Base-by-base conservation (phyloP, 1,140 invertebrate species). In the Psix sp. region DNA sequence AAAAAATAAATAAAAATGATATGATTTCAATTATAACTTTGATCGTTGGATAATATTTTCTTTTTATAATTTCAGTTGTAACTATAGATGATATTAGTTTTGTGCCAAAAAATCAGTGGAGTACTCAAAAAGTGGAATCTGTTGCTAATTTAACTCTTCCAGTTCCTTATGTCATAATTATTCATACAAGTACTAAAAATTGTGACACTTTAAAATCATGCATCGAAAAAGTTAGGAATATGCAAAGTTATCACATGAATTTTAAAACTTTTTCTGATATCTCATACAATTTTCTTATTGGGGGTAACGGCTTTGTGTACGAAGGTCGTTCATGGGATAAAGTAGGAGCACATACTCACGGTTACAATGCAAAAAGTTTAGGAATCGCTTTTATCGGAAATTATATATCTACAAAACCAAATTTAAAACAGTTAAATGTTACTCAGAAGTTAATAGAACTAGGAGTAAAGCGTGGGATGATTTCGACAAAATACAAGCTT, bases 191-290 rank as follows among this genome's bases (percentile, higher is more conserved):
- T 0, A 77, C 80, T 1, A 65, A 78, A 0, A 62, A 68, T 16
- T 95, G 94, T 76, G 78, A 80, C 11, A 90, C 74, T 0, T 80
- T 82, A 42, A 81, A 89, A 0, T 77, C 86, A 2, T 92, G 91
- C 49, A 80, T 80, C 5, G 57, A 77, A 0, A 83, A 84, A 0
- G 90, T 93, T 0, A 86, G 89, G 26, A 40, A 85, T 0, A 91
- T 93, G 13, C 93, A 95, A 82, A 90, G 85, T 9, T 94, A 90
- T 76, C 93, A 95, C 80, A 92, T 94, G 42, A 91, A 93, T n/a
- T n/a, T n/a, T 51, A 84, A 0, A 24, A 24, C 3, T 24, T 92
- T 90, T 90, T 91, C 76, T 86, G 94, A 87, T 90, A 94, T 89
- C 78, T 91, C 80, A 0, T 93, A 92, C 77, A 94, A 91, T 82